A percentile compares a stretch with the other conserved stretches of the same genome.
Conservation (phyloP, 2,797 vertebrate species). For the Gymnodraco acuticeps region DNA sequence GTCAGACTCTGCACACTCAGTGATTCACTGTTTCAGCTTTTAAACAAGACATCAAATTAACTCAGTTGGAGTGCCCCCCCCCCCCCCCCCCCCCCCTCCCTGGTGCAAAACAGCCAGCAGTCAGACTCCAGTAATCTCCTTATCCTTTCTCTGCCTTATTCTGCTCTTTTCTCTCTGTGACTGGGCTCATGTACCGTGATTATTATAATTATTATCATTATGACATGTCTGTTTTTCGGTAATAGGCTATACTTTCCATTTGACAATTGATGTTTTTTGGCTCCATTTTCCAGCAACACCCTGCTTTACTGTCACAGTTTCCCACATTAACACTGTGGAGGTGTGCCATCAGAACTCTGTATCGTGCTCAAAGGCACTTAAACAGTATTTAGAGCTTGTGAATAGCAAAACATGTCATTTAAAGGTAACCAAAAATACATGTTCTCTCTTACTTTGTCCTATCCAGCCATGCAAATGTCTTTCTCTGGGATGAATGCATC, state of each 20-base stretch:
- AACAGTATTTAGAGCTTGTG: constrained; percentile 2
- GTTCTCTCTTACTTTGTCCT: not conserved
- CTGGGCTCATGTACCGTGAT: constrained; percentile 55
- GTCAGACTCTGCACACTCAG: constrained; percentile 54
- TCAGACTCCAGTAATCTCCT: constrained; percentile 69
- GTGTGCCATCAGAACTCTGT: not conserved
- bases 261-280: constrained; percentile 65
- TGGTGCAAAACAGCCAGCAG: constrained; percentile 32
- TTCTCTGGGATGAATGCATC: not conserved
- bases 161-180: constrained; percentile 62
- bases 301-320: constrained; percentile 23
- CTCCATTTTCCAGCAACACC: constrained; percentile 49
- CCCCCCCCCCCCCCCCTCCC: constrained; percentile 7
- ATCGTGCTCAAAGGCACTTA: constrained; percentile 2
- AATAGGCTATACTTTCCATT: constrained; percentile 66
- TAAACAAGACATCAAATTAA: constrained; percentile 74
- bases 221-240: constrained; percentile 68
- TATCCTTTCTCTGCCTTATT: constrained; percentile 70
- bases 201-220: constrained; percentile 72
- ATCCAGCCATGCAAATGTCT: not conserved
- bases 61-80: constrained; percentile 52
- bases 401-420: not conserved
- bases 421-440: not conserved
- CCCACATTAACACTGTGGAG: constrained; percentile 5
- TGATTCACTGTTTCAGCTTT: constrained; percentile 74